These are phyloP conservation scores for Caenorhabditis sp. DNA, from an alignment of 2,888 invertebrate species.

Conservation along the genomic window DNA sequence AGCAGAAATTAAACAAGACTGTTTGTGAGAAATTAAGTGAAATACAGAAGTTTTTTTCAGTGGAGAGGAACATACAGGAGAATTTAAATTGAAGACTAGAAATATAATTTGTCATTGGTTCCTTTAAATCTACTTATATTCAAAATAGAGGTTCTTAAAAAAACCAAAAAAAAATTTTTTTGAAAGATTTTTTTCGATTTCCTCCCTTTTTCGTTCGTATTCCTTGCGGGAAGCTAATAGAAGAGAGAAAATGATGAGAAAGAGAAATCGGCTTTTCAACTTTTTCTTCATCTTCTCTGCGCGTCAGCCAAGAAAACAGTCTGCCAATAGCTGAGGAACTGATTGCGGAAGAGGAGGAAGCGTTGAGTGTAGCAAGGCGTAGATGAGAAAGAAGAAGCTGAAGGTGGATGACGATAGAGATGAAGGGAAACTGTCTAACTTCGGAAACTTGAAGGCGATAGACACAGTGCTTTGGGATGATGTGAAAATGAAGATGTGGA, in stretches of 20 bases:
- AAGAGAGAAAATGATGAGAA: slow-evolving; percentile 5
- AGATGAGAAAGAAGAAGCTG: slow-evolving; percentile 14
- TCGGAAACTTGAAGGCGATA: neutral
- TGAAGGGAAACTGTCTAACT: slow-evolving; percentile 29
- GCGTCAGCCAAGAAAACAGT: neutral
- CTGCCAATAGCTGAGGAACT: slow-evolving; percentile 20
- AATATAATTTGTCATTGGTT: too few relatives aligned
- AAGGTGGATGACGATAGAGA: neutral
- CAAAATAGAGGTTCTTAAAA: neutral
- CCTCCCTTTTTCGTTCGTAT: slow-evolving; percentile 20
- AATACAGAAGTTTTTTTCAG: too few relatives aligned
- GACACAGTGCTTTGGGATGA: too few relatives aligned
- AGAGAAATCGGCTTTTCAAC: slow-evolving; percentile 27
- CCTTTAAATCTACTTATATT: too few relatives aligned
- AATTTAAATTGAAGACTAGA: too few relatives aligned
- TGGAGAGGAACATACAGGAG: too few relatives aligned
- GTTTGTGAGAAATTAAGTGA: too few relatives aligned
- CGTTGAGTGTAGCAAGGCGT: neutral
- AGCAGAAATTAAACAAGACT: too few relatives aligned
- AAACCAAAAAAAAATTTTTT: too few relatives aligned
- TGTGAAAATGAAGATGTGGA: neutral
- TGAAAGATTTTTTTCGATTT: slow-evolving; percentile 6
- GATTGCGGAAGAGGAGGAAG: slow-evolving; percentile 24
- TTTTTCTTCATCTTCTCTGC: slow-evolving; percentile 8
- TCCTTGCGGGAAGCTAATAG: slow-evolving; percentile 40